A percentile compares a stretch with the other conserved stretches of the same genome.
Evolutionary conservation across 2,888 invertebrate species (phyloP).

Genomic region (Ecliptopera silaceata): DNA sequence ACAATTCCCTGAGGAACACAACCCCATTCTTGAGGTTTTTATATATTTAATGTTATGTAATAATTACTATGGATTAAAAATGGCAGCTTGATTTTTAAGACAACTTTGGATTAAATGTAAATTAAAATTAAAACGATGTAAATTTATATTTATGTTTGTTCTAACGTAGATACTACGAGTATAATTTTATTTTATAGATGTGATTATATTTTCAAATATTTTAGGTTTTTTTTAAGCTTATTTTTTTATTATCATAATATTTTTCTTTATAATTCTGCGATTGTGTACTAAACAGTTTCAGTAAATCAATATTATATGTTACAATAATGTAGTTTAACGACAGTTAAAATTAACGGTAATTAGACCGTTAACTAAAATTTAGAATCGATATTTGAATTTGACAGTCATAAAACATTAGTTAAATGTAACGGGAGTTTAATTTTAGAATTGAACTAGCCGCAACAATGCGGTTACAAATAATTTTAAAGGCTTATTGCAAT

Average conservation of each 20-base stretch:
- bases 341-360: neutral
- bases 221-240: no score
- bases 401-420: slow-evolving; percentile 55
- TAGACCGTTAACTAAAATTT: slow-evolving; percentile 9
- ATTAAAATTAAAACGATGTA: no score
- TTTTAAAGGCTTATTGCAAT: slow-evolving; percentile 3
- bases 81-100: slow-evolving; percentile 1
- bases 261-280: no score
- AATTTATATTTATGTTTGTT: no score
- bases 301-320: neutral
- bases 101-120: no score
- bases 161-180: no score
- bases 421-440: slow-evolving; percentile 62
- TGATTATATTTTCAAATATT: no score
- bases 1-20: slow-evolving; percentile 62
- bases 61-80: slow-evolving; percentile 26
- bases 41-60: slow-evolving; percentile 20
- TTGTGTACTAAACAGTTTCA: neutral
- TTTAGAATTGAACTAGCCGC: slow-evolving; percentile 46
- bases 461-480: slow-evolving; percentile 51
- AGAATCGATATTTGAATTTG: slow-evolving; percentile 27
- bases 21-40: slow-evolving; percentile 50
- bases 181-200: no score
- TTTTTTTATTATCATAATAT: no score
- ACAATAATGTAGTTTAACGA: neutral